A percentile compares a stretch with the other conserved stretches of the same genome.
Conservation (phyloP, 1,140 invertebrate species). For the Leptinotarsa texana region DNA sequence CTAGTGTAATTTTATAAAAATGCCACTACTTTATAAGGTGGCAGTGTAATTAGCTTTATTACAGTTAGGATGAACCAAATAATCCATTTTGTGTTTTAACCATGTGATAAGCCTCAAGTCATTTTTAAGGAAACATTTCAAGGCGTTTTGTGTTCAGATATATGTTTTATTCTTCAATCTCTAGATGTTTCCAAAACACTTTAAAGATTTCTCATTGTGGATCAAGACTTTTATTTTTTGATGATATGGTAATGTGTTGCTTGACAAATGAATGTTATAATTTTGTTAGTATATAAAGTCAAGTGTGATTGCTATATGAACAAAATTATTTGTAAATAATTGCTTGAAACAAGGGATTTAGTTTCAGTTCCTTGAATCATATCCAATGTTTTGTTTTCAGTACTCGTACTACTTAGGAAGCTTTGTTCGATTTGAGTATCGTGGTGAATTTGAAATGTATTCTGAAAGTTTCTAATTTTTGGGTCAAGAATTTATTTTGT, state of each 20-base stretch:
- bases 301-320: neutral
- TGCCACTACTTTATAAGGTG: neutral
- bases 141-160: neutral
- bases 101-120: slow-evolving; percentile 2
- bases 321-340: slow-evolving; percentile 1
- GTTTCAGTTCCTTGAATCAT: neutral
- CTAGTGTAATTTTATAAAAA: slow-evolving; percentile 9
- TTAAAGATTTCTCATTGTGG: neutral
- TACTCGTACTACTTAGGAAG: neutral
- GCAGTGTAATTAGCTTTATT: slow-evolving; percentile 2
- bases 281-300: neutral
- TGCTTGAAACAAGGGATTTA: neutral
- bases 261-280: too few relatives aligned
- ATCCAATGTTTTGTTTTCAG: neutral
- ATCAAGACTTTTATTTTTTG: neutral
- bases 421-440: neutral
- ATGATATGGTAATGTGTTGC: neutral
- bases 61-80: neutral
- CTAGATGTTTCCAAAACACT: neutral
- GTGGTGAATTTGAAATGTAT: neutral
- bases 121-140: neutral
- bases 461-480: neutral
- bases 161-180: too few relatives aligned
- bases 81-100: neutral
- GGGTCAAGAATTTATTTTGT: slow-evolving; percentile 4